Evolutionary conservation across 2,113 vertebrate genomes (phyloP).

Genomic region (Tragulus kanchil): DNA sequence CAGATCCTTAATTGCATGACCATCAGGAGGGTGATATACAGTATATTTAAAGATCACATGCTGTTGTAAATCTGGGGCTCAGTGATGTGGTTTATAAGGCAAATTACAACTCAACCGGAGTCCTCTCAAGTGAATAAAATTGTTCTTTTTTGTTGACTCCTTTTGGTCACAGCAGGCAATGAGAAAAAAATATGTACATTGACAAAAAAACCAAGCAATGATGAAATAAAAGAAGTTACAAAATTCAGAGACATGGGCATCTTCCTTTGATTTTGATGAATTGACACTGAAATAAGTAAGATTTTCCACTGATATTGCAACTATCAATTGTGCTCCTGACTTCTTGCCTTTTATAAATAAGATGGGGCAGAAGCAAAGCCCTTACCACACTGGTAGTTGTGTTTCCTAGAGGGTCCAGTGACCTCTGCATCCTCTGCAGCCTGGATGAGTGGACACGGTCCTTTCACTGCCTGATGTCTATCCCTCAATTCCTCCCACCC

Average conservation of each 20-base stretch:
- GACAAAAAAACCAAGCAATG: background rate
- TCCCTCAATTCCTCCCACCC: accelerated
- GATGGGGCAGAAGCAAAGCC: background rate
- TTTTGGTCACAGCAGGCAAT: conserved; percentile 18
- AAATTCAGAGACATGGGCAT: background rate
- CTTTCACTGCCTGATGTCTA: accelerated
- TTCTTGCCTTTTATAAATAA: background rate
- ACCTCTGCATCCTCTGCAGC: accelerated
- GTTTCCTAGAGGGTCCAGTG: no score
- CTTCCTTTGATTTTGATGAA: background rate
- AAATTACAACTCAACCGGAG: conserved; percentile 66
- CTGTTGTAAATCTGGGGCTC: conserved; percentile 70
- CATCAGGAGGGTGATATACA: conserved; percentile 74
- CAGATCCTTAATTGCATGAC: conserved; percentile 78
- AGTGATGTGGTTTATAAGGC: conserved; percentile 69
- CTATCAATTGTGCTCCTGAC: accelerated
- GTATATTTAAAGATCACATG: conserved; percentile 62
- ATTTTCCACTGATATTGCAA: background rate
- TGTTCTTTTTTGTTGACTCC: conserved; percentile 34
- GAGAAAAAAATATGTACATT: background rate
- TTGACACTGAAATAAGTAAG: background rate
- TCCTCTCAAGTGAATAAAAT: conserved; percentile 56
- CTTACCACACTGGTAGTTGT: accelerated
- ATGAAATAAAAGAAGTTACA: background rate
- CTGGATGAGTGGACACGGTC: accelerated